Evolutionary conservation across 1,140 invertebrate genomes (phyloP), one percentile per base, ranked within the genome.

Genomic region (Dendrolimus punctatus): DNA sequence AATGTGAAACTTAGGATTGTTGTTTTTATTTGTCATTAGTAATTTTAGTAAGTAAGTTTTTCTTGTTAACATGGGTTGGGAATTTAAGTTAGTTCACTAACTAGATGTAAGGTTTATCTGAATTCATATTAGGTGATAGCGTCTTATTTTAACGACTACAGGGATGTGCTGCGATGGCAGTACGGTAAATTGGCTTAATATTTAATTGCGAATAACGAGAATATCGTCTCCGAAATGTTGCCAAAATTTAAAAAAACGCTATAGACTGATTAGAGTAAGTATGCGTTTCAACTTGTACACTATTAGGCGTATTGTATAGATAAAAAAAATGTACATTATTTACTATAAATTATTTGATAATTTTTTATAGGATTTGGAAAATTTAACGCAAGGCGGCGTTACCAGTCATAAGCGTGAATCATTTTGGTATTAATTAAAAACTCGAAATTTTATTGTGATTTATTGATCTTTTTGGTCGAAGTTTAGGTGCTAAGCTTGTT

Each of bases 231-330:
- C 54, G 54, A 64, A 73, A 73, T 68, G 68, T 73, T 80, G 78
- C 74, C 79, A 80, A 86, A 86, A 83, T 77, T 46, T 85, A 39
- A 79, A 85, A 82, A 83, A 83, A 71, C 81, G 78, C 81, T 86
- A 86, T 86, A 86, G 83, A 86, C 83, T 86, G 83, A 86, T 80
- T 86, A 86, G 83, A 85, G 66, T 86, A 86, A 86, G 80, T 69
- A 73, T 76, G 72, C 77, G 72, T 85, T 82, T 78, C 68, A 73
- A 76, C 10, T 81, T 83, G 83, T 83, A 85, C 78, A 86, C 80
- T 86, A 82, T 84, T 84, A 86, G 80, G 81, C 81, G 66, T 86
- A 86, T 81, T 80, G 63, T 80, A 65, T 80, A 83, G 73, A 80
- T 75, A 79, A 78, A 84, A 85, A 80, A 60, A 84, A 79, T 82